A percentile compares a stretch with the other conserved stretches of the same genome.
These are phyloP conservation scores for Pampus argenteus DNA, from an alignment of 2,797 vertebrate genomes.

Conservation along the genomic window DNA sequence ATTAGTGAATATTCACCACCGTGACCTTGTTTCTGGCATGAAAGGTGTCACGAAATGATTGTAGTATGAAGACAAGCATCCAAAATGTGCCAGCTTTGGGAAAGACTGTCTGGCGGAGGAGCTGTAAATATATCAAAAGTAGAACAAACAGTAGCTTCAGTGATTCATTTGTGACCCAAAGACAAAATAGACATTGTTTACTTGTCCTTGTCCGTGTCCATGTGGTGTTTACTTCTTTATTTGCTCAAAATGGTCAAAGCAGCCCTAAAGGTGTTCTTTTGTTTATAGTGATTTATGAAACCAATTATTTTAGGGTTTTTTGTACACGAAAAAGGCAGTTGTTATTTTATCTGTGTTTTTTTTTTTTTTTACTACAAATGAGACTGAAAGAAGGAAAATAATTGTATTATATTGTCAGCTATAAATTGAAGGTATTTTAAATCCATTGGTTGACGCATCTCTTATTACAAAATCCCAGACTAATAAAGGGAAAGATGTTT, in stretches of 20 bases:
- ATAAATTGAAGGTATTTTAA: not conserved
- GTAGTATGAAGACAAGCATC: not conserved
- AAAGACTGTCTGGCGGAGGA: not conserved
- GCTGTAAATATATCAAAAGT: not conserved
- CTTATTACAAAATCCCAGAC: not conserved
- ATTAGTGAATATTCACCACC: not conserved
- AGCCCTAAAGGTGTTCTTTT: not conserved
- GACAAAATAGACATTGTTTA: not conserved
- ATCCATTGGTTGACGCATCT: not conserved
- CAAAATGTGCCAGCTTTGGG: not conserved
- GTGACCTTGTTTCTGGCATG: conserved; percentile 3
- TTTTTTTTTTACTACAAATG: not conserved
- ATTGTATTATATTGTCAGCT: not conserved
- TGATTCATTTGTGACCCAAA: not conserved
- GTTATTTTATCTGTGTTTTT: not conserved
- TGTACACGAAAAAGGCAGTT: not conserved
- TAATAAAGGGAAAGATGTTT: not conserved
- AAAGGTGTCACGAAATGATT: not conserved
- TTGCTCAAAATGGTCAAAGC: not conserved
- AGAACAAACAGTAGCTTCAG: not conserved
- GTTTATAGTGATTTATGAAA: not conserved
- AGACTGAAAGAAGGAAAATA: not conserved
- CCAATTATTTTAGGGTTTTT: not conserved
- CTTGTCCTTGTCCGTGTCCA: not conserved
- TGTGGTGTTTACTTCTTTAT: not conserved